Conservation (phyloP, 2,797 vertebrate species). For the Myotis vivesi region DNA sequence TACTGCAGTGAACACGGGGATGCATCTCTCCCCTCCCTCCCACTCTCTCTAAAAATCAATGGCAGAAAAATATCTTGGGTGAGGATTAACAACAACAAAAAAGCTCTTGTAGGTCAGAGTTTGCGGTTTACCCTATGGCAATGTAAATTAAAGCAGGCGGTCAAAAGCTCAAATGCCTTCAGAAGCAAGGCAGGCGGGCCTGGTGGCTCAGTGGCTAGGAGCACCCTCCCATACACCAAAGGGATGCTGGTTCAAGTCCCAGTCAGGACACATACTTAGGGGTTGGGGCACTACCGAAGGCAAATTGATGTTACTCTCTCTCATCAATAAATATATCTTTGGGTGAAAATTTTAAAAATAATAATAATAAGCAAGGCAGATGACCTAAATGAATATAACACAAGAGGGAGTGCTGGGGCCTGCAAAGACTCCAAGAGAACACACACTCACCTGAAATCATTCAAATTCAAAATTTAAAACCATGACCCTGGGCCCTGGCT, state of each 20-base stretch:
- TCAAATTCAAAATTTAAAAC: not conserved
- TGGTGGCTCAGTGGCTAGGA: not conserved
- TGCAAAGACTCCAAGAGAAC: not conserved
- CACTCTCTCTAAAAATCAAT: no score
- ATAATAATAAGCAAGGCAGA: not conserved
- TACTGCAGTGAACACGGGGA: no score
- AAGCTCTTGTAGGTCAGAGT: not conserved
- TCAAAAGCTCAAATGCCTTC: not conserved
- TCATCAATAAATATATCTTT: not conserved
- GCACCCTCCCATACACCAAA: not conserved
- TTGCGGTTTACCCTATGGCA: not conserved
- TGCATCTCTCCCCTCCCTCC: no score
- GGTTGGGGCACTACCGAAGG: not conserved
- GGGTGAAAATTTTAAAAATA: not conserved
- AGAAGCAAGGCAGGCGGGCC: not conserved
- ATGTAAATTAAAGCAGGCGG: not conserved
- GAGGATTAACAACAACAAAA: no score
- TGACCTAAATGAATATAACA: not conserved
- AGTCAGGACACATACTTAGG: not conserved
- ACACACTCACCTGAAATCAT: not conserved
- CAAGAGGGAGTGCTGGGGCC: not conserved
- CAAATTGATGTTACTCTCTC: not conserved
- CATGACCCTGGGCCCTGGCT: no score
- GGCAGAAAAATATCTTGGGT: no score
- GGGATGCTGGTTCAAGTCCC: not conserved